phyloP scores from a whole-genome alignment of 2,888 invertebrate species.

The Alloscopus bannaensis region DNA sequence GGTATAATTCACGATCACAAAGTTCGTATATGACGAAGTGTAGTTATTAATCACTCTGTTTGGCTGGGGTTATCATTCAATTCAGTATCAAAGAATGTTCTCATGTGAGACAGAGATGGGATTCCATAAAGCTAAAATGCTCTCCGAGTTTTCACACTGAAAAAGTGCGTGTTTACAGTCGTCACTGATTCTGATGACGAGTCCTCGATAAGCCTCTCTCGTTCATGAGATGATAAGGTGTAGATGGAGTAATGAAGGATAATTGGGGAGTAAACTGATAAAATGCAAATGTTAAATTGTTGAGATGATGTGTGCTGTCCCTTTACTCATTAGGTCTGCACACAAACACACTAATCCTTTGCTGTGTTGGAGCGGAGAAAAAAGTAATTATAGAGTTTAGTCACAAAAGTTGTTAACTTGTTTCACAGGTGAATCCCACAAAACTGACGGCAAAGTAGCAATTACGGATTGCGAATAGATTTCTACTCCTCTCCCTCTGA shows the following conservation, averaged over 20 bases:
- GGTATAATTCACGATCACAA: conserved; percentile 3
- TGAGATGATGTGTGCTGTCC: conserved; percentile 7
- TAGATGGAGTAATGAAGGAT: conserved; percentile 22
- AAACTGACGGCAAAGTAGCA: conserved; percentile 41
- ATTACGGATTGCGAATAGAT: conserved; percentile 36
- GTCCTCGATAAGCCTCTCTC: neutral
- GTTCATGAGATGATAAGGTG: neutral
- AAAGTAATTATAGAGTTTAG: conserved; percentile 27
- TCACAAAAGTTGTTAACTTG: conserved; percentile 15
- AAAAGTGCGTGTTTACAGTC: conserved; percentile 2
- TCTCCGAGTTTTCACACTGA: neutral
- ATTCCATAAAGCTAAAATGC: no score
- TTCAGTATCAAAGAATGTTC: no score
- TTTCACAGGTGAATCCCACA: conserved; percentile 34
- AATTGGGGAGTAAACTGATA: conserved; percentile 36
- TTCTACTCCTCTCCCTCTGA: conserved; percentile 26
- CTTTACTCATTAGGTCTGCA: neutral
- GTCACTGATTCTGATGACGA: conserved; percentile 10
- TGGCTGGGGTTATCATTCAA: neutral
- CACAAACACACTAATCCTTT: no score
- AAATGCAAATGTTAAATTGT: conserved; percentile 45
- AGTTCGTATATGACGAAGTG: neutral
- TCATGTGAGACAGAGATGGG: no score
- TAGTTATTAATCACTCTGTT: conserved; percentile 10
- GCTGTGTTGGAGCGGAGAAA: neutral